A percentile compares a stretch with the other conserved stretches of the same genome.
Evolutionary conservation across 2,113 vertebrate genomes (phyloP).

Genomic region (Lota lota): DNA sequence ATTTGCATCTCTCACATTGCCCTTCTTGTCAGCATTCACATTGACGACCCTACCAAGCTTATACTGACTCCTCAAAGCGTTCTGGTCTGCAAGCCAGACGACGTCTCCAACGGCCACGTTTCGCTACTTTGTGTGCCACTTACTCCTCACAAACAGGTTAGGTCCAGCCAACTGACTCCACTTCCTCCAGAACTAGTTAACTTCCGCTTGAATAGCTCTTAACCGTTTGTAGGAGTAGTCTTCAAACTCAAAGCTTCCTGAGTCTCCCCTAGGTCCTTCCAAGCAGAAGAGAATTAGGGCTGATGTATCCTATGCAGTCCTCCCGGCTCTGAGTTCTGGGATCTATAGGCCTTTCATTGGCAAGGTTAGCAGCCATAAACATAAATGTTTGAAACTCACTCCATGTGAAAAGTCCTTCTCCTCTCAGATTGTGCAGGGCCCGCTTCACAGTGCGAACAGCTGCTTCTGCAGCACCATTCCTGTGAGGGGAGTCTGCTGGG

Average conservation of each 20-base stretch:
- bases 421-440: too few relatives aligned
- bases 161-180: constrained; percentile 32
- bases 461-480: too few relatives aligned
- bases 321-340: too few relatives aligned
- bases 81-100: constrained; percentile 29
- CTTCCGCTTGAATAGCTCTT: constrained; percentile 19
- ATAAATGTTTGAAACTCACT: too few relatives aligned
- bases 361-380: too few relatives aligned
- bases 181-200: constrained; percentile 14
- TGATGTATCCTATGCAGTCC: too few relatives aligned
- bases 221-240: constrained; percentile 33
- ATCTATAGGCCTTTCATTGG: too few relatives aligned
- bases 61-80: constrained; percentile 5
- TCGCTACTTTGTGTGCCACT: constrained; percentile 23
- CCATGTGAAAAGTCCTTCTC: too few relatives aligned
- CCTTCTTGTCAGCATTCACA: constrained; percentile 10
- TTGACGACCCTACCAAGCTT: constrained; percentile 20
- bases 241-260: constrained; percentile 17
- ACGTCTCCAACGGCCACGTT: constrained; percentile 27
- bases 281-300: too few relatives aligned
- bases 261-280: constrained; percentile 16
- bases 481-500: too few relatives aligned
- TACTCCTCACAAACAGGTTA: constrained; percentile 27
- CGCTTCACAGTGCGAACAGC: too few relatives aligned
- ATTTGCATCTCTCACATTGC: constrained; percentile 19